Percentiles rank a stretch among this genome's conserved stretches.
Evolutionary conservation across 92 coral and sea anemone genomes (phyloP).

Genomic region (Epizoanthus scotinus): DNA sequence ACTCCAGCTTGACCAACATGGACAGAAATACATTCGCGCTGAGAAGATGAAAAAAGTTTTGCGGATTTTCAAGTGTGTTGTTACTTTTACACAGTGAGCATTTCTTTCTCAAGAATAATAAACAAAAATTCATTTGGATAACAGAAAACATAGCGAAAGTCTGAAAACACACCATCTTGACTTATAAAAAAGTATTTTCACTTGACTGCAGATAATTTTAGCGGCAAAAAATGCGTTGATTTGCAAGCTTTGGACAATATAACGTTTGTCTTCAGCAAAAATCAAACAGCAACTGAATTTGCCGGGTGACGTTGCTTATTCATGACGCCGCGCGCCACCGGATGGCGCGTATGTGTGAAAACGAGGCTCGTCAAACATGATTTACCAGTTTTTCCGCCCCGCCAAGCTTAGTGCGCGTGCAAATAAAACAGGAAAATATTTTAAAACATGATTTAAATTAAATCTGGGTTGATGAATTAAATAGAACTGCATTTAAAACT

Average conservation of each 20-base stretch:
- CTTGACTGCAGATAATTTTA: not conserved
- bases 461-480: no score
- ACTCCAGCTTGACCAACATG: slow-evolving; percentile 65
- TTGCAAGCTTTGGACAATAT: slow-evolving; percentile 31
- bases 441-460: no score
- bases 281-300: slow-evolving; percentile 38
- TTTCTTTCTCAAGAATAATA: not conserved
- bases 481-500: no score
- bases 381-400: slow-evolving; percentile 3
- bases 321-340: slow-evolving; percentile 3
- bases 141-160: not conserved
- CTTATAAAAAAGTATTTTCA: slow-evolving; percentile 9
- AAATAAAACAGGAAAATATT: no score
- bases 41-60: not conserved
- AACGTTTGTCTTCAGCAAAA: slow-evolving; percentile 43
- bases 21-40: slow-evolving; percentile 59
- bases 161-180: slow-evolving; percentile 27
- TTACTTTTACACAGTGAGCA: not conserved
- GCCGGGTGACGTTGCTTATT: slow-evolving; percentile 11
- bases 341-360: slow-evolving; percentile 16
- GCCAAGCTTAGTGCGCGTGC: no score
- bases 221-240: slow-evolving; percentile 13
- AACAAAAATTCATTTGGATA: not conserved
- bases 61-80: not conserved
- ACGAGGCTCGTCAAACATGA: slow-evolving; percentile 18